A percentile compares a stretch with the other conserved stretches of the same genome.
Conservation (phyloP, 2,888 invertebrate genomes). For the Drepana falcataria region DNA sequence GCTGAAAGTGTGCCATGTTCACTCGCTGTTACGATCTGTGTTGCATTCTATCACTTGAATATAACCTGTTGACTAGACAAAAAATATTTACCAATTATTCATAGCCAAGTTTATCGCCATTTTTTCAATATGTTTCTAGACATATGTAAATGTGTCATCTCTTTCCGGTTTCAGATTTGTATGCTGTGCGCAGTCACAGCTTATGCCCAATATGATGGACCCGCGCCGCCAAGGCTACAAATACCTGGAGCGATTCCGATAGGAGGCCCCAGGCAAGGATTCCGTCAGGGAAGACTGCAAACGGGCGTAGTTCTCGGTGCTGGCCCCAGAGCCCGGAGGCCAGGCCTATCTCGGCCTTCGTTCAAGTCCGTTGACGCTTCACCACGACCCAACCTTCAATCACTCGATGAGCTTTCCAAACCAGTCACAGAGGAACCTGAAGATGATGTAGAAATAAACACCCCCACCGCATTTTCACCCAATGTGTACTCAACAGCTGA, state of each 20-base stretch:
- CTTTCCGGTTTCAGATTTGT: constrained; percentile 63
- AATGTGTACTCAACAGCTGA: constrained; percentile 62
- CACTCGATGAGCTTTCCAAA: constrained; percentile 75
- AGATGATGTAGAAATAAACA: constrained; percentile 78
- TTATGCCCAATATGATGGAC: constrained; percentile 73
- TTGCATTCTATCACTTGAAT: constrained; percentile 33
- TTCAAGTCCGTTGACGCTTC: constrained; percentile 69
- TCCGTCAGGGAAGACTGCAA: constrained; percentile 62
- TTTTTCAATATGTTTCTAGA: constrained; percentile 5
- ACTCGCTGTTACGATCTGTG: constrained; percentile 31
- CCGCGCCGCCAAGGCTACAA: constrained; percentile 81
- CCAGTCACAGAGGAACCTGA: constrained; percentile 84
- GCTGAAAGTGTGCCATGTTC: constrained; percentile 49
- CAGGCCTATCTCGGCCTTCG: constrained; percentile 63
- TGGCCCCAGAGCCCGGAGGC: constrained; percentile 54
- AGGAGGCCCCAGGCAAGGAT: constrained; percentile 54
- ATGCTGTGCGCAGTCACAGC: constrained; percentile 73
- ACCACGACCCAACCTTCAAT: constrained; percentile 66
- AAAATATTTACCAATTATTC: too few species aligned
- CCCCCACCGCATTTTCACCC: constrained; percentile 70
- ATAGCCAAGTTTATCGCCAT: too few species aligned
- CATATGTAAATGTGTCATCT: too few species aligned
- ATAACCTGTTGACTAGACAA: constrained; percentile 8
- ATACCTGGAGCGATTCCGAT: constrained; percentile 82
- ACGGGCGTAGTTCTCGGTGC: constrained; percentile 41